These are phyloP conservation scores for Tillus elongatus DNA, from an alignment of 2,888 invertebrate species.

Conservation along the genomic window DNA sequence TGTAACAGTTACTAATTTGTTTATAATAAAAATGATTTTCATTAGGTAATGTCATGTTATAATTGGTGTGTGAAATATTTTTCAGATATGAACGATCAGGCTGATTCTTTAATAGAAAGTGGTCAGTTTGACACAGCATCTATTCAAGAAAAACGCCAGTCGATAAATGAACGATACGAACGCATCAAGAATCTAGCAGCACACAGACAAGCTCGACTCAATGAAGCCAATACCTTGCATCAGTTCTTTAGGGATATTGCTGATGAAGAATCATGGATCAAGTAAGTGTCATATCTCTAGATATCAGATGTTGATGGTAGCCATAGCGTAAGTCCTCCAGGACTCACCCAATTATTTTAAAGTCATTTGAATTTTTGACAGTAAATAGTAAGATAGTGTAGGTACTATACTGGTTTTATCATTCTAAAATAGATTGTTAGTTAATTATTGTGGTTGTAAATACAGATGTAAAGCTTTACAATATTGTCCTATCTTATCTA, in stretches of 20 bases:
- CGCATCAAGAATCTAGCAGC: slow-evolving; percentile 86
- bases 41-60: no score
- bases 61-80: slow-evolving; percentile 23
- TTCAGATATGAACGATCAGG: slow-evolving; percentile 86
- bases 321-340: no score
- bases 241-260: slow-evolving; percentile 99
- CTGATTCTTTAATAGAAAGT: slow-evolving; percentile 89
- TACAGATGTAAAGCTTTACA: no score
- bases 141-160: slow-evolving; percentile 88
- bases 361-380: slow-evolving; percentile 7
- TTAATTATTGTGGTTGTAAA: no score
- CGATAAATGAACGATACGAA: slow-evolving; percentile 95
- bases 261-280: slow-evolving; percentile 99
- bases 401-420: no score
- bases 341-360: no score
- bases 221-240: slow-evolving; percentile 95
- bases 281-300: slow-evolving; percentile 49
- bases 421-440: no score
- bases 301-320: no score
- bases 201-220: slow-evolving; percentile 82
- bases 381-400: no score
- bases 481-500: no score
- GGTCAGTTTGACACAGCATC: slow-evolving; percentile 96
- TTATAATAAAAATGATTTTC: no score
- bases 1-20: no score